Percentiles rank a stretch among this genome's conserved stretches.
These are phyloP conservation scores for Coptotermes formosanus DNA, from an alignment of 1,140 invertebrate species.

Conservation along the genomic window DNA sequence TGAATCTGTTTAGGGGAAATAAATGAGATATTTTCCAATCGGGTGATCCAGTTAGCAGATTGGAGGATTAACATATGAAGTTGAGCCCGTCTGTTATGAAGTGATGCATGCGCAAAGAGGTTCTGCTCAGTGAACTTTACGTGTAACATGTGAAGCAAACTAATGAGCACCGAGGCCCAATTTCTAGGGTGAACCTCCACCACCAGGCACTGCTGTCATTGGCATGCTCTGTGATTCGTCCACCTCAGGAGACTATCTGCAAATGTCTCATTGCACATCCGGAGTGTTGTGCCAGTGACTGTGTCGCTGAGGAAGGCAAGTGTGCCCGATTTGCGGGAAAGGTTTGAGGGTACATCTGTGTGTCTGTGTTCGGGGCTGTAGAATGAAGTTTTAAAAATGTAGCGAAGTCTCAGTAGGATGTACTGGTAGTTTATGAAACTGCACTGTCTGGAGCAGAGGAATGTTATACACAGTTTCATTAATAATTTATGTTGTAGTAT, in stretches of 20 bases:
- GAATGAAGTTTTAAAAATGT: too few species aligned
- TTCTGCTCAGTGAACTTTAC: constrained; percentile 85
- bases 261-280: constrained; percentile 90
- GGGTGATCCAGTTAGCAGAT: constrained; percentile 57
- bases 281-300: constrained; percentile 83
- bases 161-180: constrained; percentile 90
- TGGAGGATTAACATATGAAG: constrained; percentile 84
- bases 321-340: constrained; percentile 93
- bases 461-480: too few species aligned
- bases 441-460: too few species aligned
- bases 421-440: too few species aligned
- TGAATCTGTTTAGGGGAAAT: neutral
- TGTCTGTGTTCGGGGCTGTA: too few species aligned
- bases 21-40: neutral
- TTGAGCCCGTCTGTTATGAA: constrained; percentile 87
- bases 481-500: too few species aligned
- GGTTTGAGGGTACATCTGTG: constrained; percentile 48
- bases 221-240: constrained; percentile 83
- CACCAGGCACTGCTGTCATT: constrained; percentile 92
- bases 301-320: constrained; percentile 89
- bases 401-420: too few species aligned
- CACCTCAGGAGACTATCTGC: constrained; percentile 76
- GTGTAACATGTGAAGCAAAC: constrained; percentile 93
- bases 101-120: constrained; percentile 84
- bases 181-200: constrained; percentile 79